Base-by-base conservation (phyloP, 2,888 invertebrate genomes). In the Seira ritae region DNA sequence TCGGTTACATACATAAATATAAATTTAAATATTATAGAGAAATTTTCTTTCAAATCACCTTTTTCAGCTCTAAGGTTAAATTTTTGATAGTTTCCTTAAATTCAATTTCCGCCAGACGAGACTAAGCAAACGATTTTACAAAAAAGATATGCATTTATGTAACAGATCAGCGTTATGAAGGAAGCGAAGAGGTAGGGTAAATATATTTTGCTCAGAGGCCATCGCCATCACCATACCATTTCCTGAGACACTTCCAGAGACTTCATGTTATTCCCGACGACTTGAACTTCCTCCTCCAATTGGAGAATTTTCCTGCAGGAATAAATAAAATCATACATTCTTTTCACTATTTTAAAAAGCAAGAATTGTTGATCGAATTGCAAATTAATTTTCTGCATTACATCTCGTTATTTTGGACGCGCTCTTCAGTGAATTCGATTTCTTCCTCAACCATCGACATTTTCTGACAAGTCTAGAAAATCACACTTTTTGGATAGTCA, bases 191-290 rank as follows among this genome's bases (percentile, higher is more conserved):
- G 4, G 62, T 62, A 6, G n/a, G n/a, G 6, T n/a, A 31, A 20
- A 23, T 20, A 10, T 8, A 65, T 65, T 12, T 65, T 23, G 20
- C 15, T 65, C 65, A 55, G 12, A 55, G 6, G 19, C 23, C 12
- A 3, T 65, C 15, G n/a, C 69, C 31, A 31, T 2, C 31, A 31
- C 3, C 31, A 31, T 31, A 92, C 92, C 91, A 92, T 93, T 90
- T 92, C 92, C 90, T 93, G 93, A 89, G 92, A 92, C 89, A 93
- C 92, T 90, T 93, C 93, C 88, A 93, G 91, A 84, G 93, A 93
- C 91, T 93, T 93, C 91, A 93, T 91, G 91, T 93, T 93, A 92
- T 93, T 93, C 89, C 93, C 93, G 88, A 93, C 93, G 88, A 93
- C 93, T 89, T 92, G 92, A 90, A 93, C 91, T 90, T 93, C 93